Evolutionary conservation across 2,797 vertebrate species (phyloP).

Genomic region (Numenius phaeopus): DNA sequence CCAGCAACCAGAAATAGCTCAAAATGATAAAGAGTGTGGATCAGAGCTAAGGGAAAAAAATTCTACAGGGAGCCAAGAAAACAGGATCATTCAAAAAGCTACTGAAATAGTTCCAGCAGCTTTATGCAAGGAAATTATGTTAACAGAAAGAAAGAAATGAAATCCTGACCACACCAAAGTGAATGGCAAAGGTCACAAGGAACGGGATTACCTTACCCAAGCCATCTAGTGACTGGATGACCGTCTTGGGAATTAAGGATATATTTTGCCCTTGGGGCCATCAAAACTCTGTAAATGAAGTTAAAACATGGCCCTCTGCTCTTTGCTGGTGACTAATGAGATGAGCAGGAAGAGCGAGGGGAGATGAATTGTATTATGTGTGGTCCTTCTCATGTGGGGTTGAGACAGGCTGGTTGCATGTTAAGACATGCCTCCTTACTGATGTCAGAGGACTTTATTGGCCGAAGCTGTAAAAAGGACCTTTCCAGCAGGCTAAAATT

Average conservation of each 20-base stretch:
- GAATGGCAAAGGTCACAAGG: not conserved
- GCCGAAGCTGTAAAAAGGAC: not conserved
- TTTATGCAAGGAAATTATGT: not conserved
- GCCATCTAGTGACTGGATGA: not conserved
- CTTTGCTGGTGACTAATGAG: not conserved
- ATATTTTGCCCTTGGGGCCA: not conserved
- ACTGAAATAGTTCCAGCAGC: not conserved
- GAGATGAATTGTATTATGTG: not conserved
- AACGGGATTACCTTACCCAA: not conserved
- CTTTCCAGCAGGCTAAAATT: not conserved
- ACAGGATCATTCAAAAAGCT: not conserved
- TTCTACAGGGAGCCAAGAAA: conserved; percentile 4
- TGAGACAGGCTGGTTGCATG: not conserved
- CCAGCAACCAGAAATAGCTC: conserved; percentile 46
- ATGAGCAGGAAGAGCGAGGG: not conserved
- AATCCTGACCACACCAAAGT: not conserved
- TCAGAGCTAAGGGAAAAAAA: not conserved
- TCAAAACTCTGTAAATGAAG: not conserved
- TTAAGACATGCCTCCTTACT: not conserved
- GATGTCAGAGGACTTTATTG: not conserved
- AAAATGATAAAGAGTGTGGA: not conserved
- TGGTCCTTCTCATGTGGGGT: not conserved
- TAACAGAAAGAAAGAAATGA: not conserved
- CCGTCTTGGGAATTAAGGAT: not conserved
- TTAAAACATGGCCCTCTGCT: not conserved